These are phyloP conservation scores for Sebastiscus albofasciatus DNA, from an alignment of 2,797 vertebrate species.

Conservation along the genomic window DNA sequence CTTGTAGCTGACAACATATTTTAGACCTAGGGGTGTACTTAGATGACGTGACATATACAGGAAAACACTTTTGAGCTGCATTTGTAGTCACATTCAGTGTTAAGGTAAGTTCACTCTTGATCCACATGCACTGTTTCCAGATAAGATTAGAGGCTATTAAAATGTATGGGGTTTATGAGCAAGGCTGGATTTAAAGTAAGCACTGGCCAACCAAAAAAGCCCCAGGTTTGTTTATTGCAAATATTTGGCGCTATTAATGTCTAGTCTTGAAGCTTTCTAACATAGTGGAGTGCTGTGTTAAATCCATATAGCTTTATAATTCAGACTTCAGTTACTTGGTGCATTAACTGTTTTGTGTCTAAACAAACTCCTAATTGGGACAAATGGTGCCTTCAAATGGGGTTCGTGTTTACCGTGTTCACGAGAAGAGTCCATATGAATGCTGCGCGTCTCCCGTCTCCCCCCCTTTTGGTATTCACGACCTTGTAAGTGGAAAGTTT, in stretches of 20 bases:
- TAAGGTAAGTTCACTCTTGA: neutral
- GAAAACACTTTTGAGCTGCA: neutral
- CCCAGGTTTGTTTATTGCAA: constrained; percentile 4
- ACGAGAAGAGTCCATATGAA: too few species aligned
- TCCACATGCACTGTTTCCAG: neutral
- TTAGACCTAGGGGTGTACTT: neutral
- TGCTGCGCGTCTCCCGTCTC: too few species aligned
- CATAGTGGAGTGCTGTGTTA: neutral
- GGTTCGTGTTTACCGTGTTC: too few species aligned
- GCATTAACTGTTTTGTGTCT: neutral
- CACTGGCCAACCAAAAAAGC: neutral
- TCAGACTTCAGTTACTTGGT: neutral
- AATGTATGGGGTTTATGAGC: neutral
- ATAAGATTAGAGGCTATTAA: constrained; percentile 5
- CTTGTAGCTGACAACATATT: neutral
- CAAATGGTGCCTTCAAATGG: too few species aligned
- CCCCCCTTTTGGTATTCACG: accelerated
- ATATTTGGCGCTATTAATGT: neutral
- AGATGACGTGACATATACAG: neutral
- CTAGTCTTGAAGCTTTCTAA: neutral
- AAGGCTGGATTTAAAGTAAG: constrained; percentile 16
- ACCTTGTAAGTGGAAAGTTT: too few species aligned
- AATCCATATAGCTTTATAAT: neutral
- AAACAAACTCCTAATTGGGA: neutral
- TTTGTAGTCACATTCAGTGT: neutral